Evolutionary conservation across 2,113 vertebrate species (phyloP), one percentile per base, ranked within the genome.

Genomic region (Paramormyrops kingsleyae): DNA sequence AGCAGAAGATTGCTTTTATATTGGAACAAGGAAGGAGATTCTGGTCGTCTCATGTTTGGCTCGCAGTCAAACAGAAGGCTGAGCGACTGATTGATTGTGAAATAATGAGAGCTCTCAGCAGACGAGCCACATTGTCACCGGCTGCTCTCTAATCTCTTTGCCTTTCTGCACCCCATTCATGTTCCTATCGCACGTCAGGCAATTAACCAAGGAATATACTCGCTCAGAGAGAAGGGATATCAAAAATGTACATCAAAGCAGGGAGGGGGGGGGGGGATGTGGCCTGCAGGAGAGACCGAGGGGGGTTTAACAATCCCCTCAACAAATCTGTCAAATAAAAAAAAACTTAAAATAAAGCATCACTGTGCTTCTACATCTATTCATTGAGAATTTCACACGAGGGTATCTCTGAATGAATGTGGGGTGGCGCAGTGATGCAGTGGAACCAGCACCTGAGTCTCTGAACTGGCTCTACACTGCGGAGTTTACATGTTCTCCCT

Each of bases 71-170:
- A 62, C 53, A 62, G 53, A 62, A 42, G 87, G 35, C 31, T 87
- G 85, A 90, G 91, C 91, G 80, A 93, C 92, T 92, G 92, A 94
- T 91, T 92, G 91, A 94, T 91, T 88, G 91, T 90, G 92, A 93
- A 92, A 92, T 94, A 93, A 94, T 92, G 90, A 92, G 92, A 92
- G 90, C 88, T 91, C 91, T 92, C 90, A 89, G 92, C 21, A 44
- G 87, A 88, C 52, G 42, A 88, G 8, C 9, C 24, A 44, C 86
- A 62, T 88, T 62, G 56, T 59, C 53, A 2, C 12, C 17, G 53
- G 31, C 87, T 21, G 35, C 7, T 24, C 53, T 88, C 8, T 59
- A 62, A 39, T 88, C 56, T 53, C 47, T 53, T 17, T n/a, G 49
- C 53, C 35, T 39, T 66, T 88, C 56, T 88, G 35, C 87, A 24